Conservation (phyloP, 2,797 vertebrate genomes). For the Trachurus trachurus region DNA sequence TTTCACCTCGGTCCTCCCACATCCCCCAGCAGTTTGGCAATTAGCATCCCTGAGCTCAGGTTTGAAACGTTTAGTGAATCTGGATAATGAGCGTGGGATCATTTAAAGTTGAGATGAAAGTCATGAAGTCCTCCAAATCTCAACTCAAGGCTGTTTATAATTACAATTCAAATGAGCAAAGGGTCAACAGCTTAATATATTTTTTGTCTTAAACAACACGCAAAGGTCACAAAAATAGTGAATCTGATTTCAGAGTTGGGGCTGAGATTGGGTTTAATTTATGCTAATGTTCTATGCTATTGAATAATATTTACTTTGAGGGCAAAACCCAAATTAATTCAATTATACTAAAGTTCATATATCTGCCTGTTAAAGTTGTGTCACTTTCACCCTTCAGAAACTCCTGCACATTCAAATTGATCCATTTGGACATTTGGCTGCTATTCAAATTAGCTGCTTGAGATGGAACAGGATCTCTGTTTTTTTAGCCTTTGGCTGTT, state of each 20-base stretch:
- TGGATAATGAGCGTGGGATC: slow-evolving; percentile 50
- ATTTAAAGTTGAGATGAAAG: slow-evolving; percentile 53
- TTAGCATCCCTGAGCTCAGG: background rate
- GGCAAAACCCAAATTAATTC: slow-evolving; percentile 57
- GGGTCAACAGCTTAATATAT: slow-evolving; percentile 44
- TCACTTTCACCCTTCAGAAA: slow-evolving; percentile 60
- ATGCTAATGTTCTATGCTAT: slow-evolving; percentile 57
- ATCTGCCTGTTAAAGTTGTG: slow-evolving; percentile 49
- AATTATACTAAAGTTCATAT: slow-evolving; percentile 53
- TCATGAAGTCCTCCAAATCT: slow-evolving; percentile 51
- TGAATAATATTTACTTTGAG: slow-evolving; percentile 71
- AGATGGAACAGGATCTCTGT: slow-evolving; percentile 35
- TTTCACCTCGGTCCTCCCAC: slow-evolving; percentile 14
- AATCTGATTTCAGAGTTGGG: slow-evolving; percentile 30
- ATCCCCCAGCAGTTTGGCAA: background rate
- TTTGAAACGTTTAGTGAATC: slow-evolving; percentile 36
- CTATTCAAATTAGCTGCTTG: slow-evolving; percentile 41
- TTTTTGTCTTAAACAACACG: slow-evolving; percentile 37
- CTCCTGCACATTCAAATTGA: slow-evolving; percentile 58
- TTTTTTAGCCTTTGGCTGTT: slow-evolving; percentile 45
- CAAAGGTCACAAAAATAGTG: slow-evolving; percentile 54
- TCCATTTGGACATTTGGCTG: slow-evolving; percentile 59
- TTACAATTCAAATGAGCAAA: slow-evolving; percentile 60
- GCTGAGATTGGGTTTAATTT: slow-evolving; percentile 54
- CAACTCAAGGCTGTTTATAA: slow-evolving; percentile 57